Base-by-base conservation (phyloP, 2,797 vertebrate species). In the Cichlasoma orientale region DNA sequence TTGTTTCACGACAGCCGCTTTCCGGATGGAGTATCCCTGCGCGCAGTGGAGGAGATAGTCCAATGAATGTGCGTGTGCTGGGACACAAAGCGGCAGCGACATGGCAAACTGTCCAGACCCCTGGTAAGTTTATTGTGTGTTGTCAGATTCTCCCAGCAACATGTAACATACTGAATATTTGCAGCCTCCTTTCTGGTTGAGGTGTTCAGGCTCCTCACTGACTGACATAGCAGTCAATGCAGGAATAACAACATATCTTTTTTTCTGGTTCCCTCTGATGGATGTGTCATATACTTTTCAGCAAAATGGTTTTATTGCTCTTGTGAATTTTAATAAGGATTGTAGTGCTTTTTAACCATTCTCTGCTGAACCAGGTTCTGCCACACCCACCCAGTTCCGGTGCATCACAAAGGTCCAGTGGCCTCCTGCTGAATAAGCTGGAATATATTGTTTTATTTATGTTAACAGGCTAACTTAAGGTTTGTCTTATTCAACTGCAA, bases 61-160 rank as follows among this genome's bases (percentile, higher is more conserved):
- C 92, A 53, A 93, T 94, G 94, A 93, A 75, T 76, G 91, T 81
- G 82, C 58, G 61, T 86, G 86, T 80, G 75, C 82, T 18, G 84
- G 88, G 90, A 77, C 81, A 84, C 83, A 80, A 41, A 85, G 61
- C 81, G 55, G 61, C 86, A 80, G 50, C 85, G 83, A 85, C 83
- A 96, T 96, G 95, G 90, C 91, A 86, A 84, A 82, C 90, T 86
- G 79, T 91, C 91, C 87, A 36, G 73, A 91, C 61, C 87, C 90
- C 25, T 92, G 96, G 96, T 96, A 74, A 95, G 92, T 92, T 61
- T 14, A 31, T 12, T 57, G 1, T 56, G 21, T 27, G 16, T 38
- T 57, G 7, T 19, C 1, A 55, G 31, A 75, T 31, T 25, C 7
- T 59, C 1, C 14, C 36, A 29, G 2, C 1, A 63, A 52, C 33